Percentiles rank a stretch among this genome's conserved stretches.
Conservation (phyloP, 30 jellyfish, hydroid and myxozoan species). For the Turritopsis dohrnii region DNA sequence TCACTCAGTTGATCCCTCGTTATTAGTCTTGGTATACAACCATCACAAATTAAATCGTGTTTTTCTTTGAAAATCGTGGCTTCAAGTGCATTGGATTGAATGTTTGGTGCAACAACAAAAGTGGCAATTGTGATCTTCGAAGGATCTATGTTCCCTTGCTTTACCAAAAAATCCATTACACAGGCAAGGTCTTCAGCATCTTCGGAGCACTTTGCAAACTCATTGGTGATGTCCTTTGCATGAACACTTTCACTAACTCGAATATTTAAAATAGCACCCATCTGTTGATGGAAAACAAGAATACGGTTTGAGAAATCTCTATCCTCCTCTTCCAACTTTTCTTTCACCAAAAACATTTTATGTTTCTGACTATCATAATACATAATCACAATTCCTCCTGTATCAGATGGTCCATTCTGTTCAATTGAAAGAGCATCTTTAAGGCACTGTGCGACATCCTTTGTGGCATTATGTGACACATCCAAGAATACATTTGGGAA, state of each 20-base stretch:
- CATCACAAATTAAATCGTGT: background rate
- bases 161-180: background rate
- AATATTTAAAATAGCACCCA: background rate
- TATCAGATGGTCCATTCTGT: background rate
- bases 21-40: background rate
- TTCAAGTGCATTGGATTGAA: background rate
- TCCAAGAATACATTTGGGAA: background rate
- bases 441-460: background rate
- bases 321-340: background rate
- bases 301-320: background rate
- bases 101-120: background rate
- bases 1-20: background rate
- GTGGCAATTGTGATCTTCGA: background rate
- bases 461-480: background rate
- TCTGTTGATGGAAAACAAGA: background rate
- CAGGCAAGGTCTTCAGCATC: background rate
- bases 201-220: background rate
- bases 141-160: background rate
- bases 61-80: background rate
- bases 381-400: background rate
- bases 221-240: background rate
- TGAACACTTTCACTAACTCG: background rate
- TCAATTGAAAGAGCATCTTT: background rate
- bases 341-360: background rate
- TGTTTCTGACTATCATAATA: background rate